Base-by-base conservation (phyloP, 2,113 vertebrate genomes). In the Cynocephalus volans region DNA sequence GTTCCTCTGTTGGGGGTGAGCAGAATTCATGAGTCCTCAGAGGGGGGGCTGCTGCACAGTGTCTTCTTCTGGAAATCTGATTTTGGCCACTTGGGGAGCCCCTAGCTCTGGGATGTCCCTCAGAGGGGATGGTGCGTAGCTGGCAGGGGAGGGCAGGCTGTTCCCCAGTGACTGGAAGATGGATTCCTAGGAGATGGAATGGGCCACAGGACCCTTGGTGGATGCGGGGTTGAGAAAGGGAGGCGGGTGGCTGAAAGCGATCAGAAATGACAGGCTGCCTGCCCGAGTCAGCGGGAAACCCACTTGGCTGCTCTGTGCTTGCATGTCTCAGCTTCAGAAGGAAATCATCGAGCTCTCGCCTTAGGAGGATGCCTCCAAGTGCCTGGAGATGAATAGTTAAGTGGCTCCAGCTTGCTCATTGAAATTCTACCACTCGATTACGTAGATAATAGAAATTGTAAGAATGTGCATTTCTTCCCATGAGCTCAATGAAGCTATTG, bases 401-500 rank as follows among this genome's bases (percentile, higher is more conserved):
- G 36, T 36, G 36, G 52, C 69, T n/a, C 28, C 67, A 26, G 10
- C 19, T 12, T 26, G 5, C 73, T 83, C 60, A 4, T 10, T 79
- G 60, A 75, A 54, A 77, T 85, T 60, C 70, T 62, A 64, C 67
- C 33, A 2, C 64, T 60, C 5, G 18, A 15, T 62, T 64, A 79
- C 56, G 80, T 28, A 65, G 92, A 80, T 70, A 28, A 75, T 69
- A 83, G 92, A 95, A 76, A 67, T 50, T 36, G 13, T 28, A 84
- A 86, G 97, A 96, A 95, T 84, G 88, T 86, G 64, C 21, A 1
- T 56, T 75, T 81, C 45, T 93, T 64, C 31, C 33, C 45, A 19
- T 11, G 93, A 82, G 31, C 87, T 97, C 97, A 96, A 84, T 58
- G 93, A 75, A 28, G 14, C 75, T 28, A 17, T 90, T 97, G 96